phyloP scores from a whole-genome alignment of 2,888 invertebrate genomes.

The Spatulosminthurus flaviceps region DNA sequence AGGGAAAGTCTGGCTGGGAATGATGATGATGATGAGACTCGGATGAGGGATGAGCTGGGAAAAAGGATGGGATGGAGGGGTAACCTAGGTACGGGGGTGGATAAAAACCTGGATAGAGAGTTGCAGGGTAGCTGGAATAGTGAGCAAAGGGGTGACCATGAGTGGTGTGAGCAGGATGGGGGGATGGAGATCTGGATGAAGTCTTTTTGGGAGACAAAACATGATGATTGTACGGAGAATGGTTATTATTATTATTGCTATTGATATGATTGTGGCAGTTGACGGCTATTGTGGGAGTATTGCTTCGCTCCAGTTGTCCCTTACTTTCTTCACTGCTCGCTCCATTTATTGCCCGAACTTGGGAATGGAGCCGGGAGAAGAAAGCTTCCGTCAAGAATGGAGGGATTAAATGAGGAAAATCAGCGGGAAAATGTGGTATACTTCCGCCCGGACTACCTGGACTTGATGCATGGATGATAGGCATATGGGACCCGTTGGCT shows the following conservation, averaged over 20 bases:
- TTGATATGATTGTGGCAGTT: conserved; percentile 34
- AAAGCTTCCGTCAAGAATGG: conserved; percentile 58
- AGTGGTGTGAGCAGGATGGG: conserved; percentile 43
- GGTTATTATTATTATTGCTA: conserved; percentile 30
- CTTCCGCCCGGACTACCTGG: conserved; percentile 40
- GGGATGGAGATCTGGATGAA: conserved; percentile 53
- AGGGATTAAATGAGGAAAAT: conserved; percentile 59
- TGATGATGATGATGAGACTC: conserved; percentile 42
- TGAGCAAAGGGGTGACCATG: conserved; percentile 52
- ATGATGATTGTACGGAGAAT: conserved; percentile 41
- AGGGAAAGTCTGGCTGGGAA: conserved; percentile 28
- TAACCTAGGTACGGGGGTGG: conserved; percentile 57
- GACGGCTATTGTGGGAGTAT: conserved; percentile 43
- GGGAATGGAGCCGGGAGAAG: conserved; percentile 51
- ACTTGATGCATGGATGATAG: conserved; percentile 51
- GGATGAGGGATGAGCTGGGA: conserved; percentile 46
- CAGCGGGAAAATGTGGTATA: conserved; percentile 51
- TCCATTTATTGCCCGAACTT: conserved; percentile 46
- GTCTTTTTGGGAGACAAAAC: conserved; percentile 42
- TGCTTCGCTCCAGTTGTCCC: conserved; percentile 44
- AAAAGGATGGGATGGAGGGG: conserved; percentile 53
- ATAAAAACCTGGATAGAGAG: conserved; percentile 58
- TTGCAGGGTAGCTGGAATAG: conserved; percentile 51
- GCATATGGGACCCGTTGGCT: conserved; percentile 10
- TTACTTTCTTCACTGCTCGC: conserved; percentile 50